These are phyloP conservation scores for Bungarus multicinctus DNA, from an alignment of 2,113 vertebrate genomes.

Conservation along the genomic window DNA sequence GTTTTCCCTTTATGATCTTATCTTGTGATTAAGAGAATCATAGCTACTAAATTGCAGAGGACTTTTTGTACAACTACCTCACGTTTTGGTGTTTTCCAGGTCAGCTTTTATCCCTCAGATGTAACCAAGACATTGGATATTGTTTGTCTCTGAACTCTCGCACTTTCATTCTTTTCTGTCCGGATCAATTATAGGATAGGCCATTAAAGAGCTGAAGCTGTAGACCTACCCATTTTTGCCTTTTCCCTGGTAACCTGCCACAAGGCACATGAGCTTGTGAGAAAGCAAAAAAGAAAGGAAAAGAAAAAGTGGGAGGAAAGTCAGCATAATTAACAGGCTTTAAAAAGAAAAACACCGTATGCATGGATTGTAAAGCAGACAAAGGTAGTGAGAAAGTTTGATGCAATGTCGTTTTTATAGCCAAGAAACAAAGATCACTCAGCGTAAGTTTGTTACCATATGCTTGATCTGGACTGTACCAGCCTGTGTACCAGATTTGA, in stretches of 20 bases:
- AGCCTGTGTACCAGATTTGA: not conserved
- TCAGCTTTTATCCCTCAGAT: constrained; percentile 39
- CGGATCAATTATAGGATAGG: constrained; percentile 51
- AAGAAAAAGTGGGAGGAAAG: not conserved
- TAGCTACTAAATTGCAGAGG: constrained; percentile 20
- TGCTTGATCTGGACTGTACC: not conserved
- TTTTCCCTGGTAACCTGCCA: constrained; percentile 17
- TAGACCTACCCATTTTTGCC: constrained; percentile 29
- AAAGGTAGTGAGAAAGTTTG: not conserved
- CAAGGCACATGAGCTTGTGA: constrained; percentile 24
- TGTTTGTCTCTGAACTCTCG: constrained; percentile 46
- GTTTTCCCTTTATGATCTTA: not conserved
- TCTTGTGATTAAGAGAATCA: constrained; percentile 19
- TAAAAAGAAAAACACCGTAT: not conserved
- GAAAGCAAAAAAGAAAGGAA: constrained; percentile 20
- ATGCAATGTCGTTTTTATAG: not conserved
- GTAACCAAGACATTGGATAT: not conserved
- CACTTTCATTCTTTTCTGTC: constrained; percentile 37
- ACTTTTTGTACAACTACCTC: constrained; percentile 15
- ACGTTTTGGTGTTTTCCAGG: constrained; percentile 31
- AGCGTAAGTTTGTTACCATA: not conserved
- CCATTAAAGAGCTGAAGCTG: constrained; percentile 25
- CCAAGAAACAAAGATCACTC: not conserved
- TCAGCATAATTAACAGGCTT: constrained; percentile 23
- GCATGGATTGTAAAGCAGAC: not conserved